Percentiles rank a stretch among this genome's conserved stretches.
These are phyloP conservation scores for Salvelinus namaycush DNA, from an alignment of 2,113 vertebrate genomes.

Conservation along the genomic window DNA sequence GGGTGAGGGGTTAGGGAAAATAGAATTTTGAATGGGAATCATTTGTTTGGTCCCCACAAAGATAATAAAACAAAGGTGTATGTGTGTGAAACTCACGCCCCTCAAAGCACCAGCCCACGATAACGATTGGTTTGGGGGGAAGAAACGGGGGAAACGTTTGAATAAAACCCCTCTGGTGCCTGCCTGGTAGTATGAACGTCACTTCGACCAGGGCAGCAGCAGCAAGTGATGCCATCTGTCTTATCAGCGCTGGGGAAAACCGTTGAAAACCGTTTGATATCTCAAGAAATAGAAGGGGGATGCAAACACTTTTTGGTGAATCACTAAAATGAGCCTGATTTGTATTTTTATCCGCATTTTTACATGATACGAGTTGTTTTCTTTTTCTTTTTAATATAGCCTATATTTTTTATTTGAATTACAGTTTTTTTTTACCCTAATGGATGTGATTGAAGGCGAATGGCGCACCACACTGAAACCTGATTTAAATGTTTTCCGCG, in stretches of 20 bases:
- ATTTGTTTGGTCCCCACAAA: too few species aligned
- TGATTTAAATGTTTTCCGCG: neutral
- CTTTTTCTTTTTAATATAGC: neutral
- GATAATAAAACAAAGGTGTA: slow-evolving; percentile 26
- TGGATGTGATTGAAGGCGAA: neutral
- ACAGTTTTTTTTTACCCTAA: neutral
- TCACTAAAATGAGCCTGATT: neutral
- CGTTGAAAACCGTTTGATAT: neutral
- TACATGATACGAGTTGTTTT: neutral
- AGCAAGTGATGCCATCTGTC: slow-evolving; percentile 4
- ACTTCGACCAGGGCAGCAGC: slow-evolving; percentile 28
- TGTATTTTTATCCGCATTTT: neutral
- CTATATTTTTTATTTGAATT: neutral
- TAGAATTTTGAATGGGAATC: too few species aligned
- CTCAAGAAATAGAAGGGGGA: neutral
- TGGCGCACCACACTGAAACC: neutral
- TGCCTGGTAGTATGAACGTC: neutral
- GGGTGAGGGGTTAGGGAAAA: too few species aligned
- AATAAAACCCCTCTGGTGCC: slow-evolving; percentile 60
- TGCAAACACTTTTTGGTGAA: slow-evolving; percentile 25
- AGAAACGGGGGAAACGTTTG: slow-evolving; percentile 42
- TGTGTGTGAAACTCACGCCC: slow-evolving; percentile 27
- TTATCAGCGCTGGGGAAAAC: neutral
- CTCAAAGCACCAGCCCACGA: slow-evolving; percentile 51
- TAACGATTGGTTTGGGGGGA: slow-evolving; percentile 62